Percentiles rank a stretch among this genome's conserved stretches.
Evolutionary conservation across 2,797 vertebrate species (phyloP).

Genomic region (Lepus townsendii): DNA sequence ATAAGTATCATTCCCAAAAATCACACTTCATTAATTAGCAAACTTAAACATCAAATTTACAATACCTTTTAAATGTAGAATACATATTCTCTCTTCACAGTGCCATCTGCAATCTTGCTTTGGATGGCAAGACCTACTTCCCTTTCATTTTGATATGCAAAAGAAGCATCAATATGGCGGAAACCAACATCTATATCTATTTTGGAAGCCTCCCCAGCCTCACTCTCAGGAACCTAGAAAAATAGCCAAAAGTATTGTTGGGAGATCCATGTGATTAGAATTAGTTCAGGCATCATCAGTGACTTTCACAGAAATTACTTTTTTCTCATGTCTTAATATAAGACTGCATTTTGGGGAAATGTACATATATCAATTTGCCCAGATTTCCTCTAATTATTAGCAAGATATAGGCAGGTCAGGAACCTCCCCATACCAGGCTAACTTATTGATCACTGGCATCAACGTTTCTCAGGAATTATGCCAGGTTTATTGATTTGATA

Average conservation of each 20-base stretch:
- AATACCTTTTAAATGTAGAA: conserved; percentile 90
- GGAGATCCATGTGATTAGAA: background rate
- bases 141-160: conserved; percentile 87
- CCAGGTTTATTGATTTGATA: no score
- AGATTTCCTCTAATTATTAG: background rate
- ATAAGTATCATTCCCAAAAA: background rate
- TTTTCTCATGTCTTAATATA: background rate
- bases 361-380: background rate
- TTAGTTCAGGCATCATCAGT: background rate
- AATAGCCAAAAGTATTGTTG: background rate
- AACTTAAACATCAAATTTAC: background rate
- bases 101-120: conserved; percentile 84
- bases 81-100: conserved; percentile 88
- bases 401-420: background rate
- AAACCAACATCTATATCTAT: conserved; percentile 87
- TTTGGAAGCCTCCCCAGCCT: conserved; percentile 81
- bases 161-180: conserved; percentile 88
- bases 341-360: background rate
- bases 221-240: conserved; percentile 74
- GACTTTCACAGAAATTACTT: background rate
- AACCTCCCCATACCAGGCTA: background rate
- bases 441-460: no score
- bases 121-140: conserved; percentile 85
- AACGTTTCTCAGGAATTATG: no score
- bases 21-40: background rate